phyloP scores from a whole-genome alignment of 2,888 invertebrate species.

The Amphipyra berbera region DNA sequence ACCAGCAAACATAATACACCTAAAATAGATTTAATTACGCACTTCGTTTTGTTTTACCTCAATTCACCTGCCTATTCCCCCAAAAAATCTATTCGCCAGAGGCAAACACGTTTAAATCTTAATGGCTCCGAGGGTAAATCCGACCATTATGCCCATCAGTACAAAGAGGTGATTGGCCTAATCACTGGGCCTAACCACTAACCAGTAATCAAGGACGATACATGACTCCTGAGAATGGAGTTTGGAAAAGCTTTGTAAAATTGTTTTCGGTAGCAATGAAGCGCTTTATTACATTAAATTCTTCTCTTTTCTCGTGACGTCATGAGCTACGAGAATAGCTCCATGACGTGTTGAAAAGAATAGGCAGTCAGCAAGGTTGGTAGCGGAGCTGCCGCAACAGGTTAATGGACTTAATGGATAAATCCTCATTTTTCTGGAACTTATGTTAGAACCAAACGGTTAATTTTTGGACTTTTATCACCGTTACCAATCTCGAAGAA shows the following conservation, averaged over 20 bases:
- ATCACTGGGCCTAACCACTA: conserved; percentile 21
- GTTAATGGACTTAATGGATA: too few species aligned
- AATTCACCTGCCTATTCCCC: conserved; percentile 15
- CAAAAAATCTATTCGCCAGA: conserved; percentile 34
- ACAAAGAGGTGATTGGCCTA: conserved; percentile 29
- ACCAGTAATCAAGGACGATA: conserved; percentile 18
- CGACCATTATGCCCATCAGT: conserved; percentile 32
- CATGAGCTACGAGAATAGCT: too few species aligned
- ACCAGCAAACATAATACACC: not conserved
- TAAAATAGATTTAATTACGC: not conserved
- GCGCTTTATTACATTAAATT: too few species aligned
- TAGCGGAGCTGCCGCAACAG: too few species aligned
- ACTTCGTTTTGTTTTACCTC: not conserved
- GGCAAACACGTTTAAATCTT: conserved; percentile 33
- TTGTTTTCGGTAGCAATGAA: not conserved
- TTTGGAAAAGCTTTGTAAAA: not conserved
- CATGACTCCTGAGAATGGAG: not conserved
- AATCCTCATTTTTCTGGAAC: too few species aligned
- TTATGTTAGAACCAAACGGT: too few species aligned
- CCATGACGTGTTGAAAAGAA: too few species aligned
- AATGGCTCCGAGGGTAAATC: conserved; percentile 24
- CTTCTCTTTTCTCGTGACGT: too few species aligned
- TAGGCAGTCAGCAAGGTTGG: too few species aligned
- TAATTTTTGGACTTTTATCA: too few species aligned
- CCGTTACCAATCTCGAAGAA: too few species aligned